A percentile compares a stretch with the other conserved stretches of the same genome.
These are phyloP conservation scores for Lasioglossum pauxillum DNA, from an alignment of 2,888 invertebrate genomes.

Conservation along the genomic window DNA sequence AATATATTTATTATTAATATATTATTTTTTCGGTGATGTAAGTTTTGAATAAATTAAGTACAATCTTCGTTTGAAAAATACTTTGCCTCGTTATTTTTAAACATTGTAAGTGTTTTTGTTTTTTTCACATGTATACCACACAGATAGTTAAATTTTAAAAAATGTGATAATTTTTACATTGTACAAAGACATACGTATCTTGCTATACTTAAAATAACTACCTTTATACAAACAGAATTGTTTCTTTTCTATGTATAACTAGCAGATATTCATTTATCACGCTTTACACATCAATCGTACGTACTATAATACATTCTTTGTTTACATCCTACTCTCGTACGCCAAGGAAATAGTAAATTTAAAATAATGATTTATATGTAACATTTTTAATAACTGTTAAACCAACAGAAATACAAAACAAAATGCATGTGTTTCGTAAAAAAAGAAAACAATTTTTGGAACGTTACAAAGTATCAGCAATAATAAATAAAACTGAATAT, in stretches of 20 bases:
- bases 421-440: neutral
- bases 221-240: slow-evolving; percentile 44
- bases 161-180: slow-evolving; percentile 17
- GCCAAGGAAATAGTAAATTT: slow-evolving; percentile 26
- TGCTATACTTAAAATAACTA: slow-evolving; percentile 32
- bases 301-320: slow-evolving; percentile 48
- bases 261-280: slow-evolving; percentile 31
- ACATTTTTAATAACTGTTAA: slow-evolving; percentile 18
- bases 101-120: slow-evolving; percentile 17
- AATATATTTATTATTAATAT: slow-evolving; percentile 61
- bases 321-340: slow-evolving; percentile 30
- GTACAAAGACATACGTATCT: slow-evolving; percentile 30
- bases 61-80: slow-evolving; percentile 39
- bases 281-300: slow-evolving; percentile 32
- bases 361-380: slow-evolving; percentile 27
- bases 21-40: slow-evolving; percentile 21
- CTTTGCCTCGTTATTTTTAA: slow-evolving; percentile 14
- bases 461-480: slow-evolving; percentile 16
- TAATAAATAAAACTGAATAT: slow-evolving; percentile 50
- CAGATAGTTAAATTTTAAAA: slow-evolving; percentile 7
- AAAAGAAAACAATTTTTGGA: slow-evolving; percentile 6
- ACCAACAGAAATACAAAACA: slow-evolving; percentile 3
- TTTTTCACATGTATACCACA: slow-evolving; percentile 28
- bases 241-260: slow-evolving; percentile 42
- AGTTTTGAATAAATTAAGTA: slow-evolving; percentile 51